Percentiles rank a stretch among this genome's conserved stretches.
Conservation (phyloP, 2,888 invertebrate species). For the Dione juno region DNA sequence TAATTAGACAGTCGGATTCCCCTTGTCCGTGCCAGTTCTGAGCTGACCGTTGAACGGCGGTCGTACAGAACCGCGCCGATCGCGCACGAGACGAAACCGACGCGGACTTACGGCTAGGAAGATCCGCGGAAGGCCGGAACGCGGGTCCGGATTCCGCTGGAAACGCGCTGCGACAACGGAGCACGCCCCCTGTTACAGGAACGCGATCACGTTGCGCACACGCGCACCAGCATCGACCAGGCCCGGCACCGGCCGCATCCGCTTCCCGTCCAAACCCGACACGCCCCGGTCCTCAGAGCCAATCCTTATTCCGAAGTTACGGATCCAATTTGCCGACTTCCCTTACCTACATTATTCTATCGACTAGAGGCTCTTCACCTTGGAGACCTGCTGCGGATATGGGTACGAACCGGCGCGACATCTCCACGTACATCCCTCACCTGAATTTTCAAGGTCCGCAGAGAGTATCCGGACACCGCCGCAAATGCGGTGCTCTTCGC, state of each 20-base stretch:
- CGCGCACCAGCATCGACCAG: conserved; percentile 48
- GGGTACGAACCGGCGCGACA: conserved; percentile 83
- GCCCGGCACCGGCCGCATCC: conserved; percentile 50
- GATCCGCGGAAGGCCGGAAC: conserved; percentile 54
- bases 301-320: conserved; percentile 88
- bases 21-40: conserved; percentile 48
- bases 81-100: conserved; percentile 56
- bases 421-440: conserved; percentile 52
- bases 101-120: conserved; percentile 53
- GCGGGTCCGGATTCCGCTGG: conserved; percentile 63
- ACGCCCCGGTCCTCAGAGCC: conserved; percentile 87
- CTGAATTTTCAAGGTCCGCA: conserved; percentile 65
- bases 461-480: conserved; percentile 61
- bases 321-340: conserved; percentile 87
- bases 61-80: conserved; percentile 50
- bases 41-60: conserved; percentile 75
- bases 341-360: conserved; percentile 87
- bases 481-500: conserved; percentile 60
- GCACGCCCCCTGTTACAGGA: conserved; percentile 23
- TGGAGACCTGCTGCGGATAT: conserved; percentile 91
- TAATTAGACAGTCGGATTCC: conserved; percentile 87
- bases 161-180: conserved; percentile 36
- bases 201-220: conserved; percentile 34
- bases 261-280: conserved; percentile 78
- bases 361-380: conserved; percentile 87